A percentile compares a stretch with the other conserved stretches of the same genome.
Evolutionary conservation across 2,888 invertebrate species (phyloP).

Genomic region (Portevinia maculata): DNA sequence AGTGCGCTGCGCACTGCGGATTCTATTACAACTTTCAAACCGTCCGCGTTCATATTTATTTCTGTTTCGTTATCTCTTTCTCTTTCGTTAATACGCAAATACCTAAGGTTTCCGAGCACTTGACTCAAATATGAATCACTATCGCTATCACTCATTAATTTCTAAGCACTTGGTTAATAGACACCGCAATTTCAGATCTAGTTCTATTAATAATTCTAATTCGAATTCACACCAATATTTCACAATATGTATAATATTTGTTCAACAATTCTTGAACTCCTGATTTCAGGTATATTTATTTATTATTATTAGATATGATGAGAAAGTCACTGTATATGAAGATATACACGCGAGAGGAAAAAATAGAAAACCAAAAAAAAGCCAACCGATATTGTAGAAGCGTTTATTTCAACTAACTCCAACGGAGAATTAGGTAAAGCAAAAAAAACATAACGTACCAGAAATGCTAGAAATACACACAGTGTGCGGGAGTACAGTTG

Average conservation of each 20-base stretch:
- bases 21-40: conserved; percentile 22
- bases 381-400: no score
- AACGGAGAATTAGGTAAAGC: no score
- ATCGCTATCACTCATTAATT: no score
- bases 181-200: conserved; percentile 1
- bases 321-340: conserved; percentile 7
- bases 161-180: conserved; percentile 3
- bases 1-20: conserved; percentile 17
- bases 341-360: no score
- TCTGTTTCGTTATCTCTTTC: conserved; percentile 8
- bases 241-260: conserved; percentile 4
- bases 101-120: conserved; percentile 2
- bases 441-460: no score
- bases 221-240: conserved; percentile 5
- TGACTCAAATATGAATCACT: no score
- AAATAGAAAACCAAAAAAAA: no score
- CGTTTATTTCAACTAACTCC: no score
- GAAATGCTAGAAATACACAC: no score
- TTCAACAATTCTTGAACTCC: conserved; percentile 2
- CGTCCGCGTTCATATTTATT: conserved; percentile 5
- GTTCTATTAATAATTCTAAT: not conserved
- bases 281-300: conserved; percentile 5
- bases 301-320: conserved; percentile 6
- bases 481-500: no score
- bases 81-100: conserved; percentile 6